Evolutionary conservation across 2,888 invertebrate species (phyloP).

Genomic region (Eupeodes luniger): DNA sequence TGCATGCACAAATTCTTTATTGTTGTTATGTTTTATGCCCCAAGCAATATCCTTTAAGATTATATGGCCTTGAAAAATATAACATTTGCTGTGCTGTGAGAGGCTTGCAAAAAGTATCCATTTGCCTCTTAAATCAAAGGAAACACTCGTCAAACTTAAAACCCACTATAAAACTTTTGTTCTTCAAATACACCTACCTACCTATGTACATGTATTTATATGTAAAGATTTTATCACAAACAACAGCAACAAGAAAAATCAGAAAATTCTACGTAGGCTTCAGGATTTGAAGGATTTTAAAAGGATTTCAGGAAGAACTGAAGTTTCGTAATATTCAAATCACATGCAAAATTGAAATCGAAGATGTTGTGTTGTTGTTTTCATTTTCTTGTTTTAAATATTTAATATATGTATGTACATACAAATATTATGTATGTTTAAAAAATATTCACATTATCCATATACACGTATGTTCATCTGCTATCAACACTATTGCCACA

Average conservation of each 20-base stretch:
- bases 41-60: neutral
- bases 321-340: constrained; percentile 35
- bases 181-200: neutral
- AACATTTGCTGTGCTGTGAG: neutral
- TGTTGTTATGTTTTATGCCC: constrained; percentile 3
- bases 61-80: constrained; percentile 33
- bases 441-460: neutral
- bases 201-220: neutral
- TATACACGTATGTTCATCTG: neutral
- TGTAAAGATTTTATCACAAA: neutral
- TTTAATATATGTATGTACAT: neutral
- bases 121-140: constrained; percentile 33
- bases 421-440: neutral
- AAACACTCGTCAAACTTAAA: constrained; percentile 9
- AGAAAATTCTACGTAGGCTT: neutral
- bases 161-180: constrained; percentile 19
- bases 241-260: constrained; percentile 10
- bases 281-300: constrained; percentile 12
- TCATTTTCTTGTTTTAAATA: neutral
- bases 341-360: neutral
- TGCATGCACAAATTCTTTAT: constrained; percentile 5
- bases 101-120: constrained; percentile 41
- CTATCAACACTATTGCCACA: constrained; percentile 50
- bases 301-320: constrained; percentile 8
- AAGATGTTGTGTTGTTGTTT: neutral